Base-by-base conservation (phyloP, 2,888 invertebrate species). In the Morpho achilles region DNA sequence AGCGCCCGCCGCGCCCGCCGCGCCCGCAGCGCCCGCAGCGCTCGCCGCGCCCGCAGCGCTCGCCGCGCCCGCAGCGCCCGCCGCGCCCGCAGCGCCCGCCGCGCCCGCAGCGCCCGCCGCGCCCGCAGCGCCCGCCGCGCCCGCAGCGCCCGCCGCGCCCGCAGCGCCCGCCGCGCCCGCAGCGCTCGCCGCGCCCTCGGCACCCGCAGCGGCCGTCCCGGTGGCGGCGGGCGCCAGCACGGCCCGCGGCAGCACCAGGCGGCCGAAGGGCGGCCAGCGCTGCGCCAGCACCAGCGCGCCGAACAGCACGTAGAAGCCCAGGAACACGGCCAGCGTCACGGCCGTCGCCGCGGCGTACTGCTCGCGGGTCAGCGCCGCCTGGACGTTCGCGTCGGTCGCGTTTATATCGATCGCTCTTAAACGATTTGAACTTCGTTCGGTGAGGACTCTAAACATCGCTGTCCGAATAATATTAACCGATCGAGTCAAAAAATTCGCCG, bases 271-370 rank as follows among this genome's bases (percentile, higher is more conserved):
- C 57, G 80, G 74, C 76, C 76, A 77, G 70, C 85, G 85, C 75
- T 84, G 84, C 66, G 79, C 78, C 70, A 80, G 68, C 75, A 87
- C 80, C 23, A 83, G 74, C 65, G 69, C 75, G 53, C 77, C 80
- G 75, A 82, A 82, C 58, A 62, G 62, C 68, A 70, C 70, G 81
- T 88, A 89, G 78, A 87, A 82, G 50, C 62, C 40, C 61, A 75
- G 65, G 77, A 86, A 83, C 65, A 82, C 43, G 41, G 64, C 76
- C 70, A 80, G 65, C 67, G 81, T 76, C 62, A 62, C 77, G 46
- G 48, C 66, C 59, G 72, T 69, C 56, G 81, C 87, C 67, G 66
- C 59, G 66, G 69, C 67, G 79, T 88, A 89, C 79, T 86, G 78
- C 52, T 56, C 56, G 46, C 78, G 80, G 1, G 77, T 67, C 69